Conservation (phyloP, 2,113 vertebrate genomes). For the Maccullochella peelii region DNA sequence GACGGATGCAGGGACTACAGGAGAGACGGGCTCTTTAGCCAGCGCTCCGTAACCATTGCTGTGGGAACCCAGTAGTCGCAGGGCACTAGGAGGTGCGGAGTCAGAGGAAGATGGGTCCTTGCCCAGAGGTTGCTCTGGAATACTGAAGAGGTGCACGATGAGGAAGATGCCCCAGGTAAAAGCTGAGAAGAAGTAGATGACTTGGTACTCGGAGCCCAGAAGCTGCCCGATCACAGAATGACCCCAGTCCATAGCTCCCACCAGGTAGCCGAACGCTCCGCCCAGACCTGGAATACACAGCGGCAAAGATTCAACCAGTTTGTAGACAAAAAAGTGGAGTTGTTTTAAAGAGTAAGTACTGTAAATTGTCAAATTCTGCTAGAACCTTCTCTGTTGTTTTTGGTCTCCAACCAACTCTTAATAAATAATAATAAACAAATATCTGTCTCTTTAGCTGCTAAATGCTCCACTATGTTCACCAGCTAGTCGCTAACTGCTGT, state of each 20-base stretch:
- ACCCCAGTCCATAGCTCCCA: conserved; percentile 95
- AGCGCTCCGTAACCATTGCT: conserved; percentile 84
- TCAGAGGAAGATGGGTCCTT: conserved; percentile 3
- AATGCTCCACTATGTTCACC: too few species aligned
- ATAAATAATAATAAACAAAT: too few species aligned
- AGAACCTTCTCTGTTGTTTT: not conserved
- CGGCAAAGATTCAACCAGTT: not conserved
- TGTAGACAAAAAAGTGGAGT: not conserved
- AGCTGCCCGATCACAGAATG: conserved; percentile 86
- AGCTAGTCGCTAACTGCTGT: too few species aligned
- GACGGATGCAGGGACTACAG: conserved; percentile 21
- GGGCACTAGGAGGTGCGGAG: conserved; percentile 39
- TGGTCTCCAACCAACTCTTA: too few species aligned
- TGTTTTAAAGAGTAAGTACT: not conserved
- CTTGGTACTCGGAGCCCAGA: conserved; percentile 94
- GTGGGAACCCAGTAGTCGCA: conserved; percentile 72
- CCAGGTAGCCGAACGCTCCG: conserved; percentile 93
- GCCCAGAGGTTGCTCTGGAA: conserved; percentile 89
- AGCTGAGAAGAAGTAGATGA: conserved; percentile 94
- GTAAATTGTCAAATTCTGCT: not conserved
- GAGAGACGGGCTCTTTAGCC: conserved; percentile 71
- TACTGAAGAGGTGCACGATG: conserved; percentile 91
- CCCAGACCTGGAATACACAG: conserved; percentile 88
- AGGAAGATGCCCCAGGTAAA: conserved; percentile 89
- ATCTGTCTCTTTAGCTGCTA: too few species aligned